Conservation (phyloP, 2,113 vertebrate genomes). For the Arenaria interpres region DNA sequence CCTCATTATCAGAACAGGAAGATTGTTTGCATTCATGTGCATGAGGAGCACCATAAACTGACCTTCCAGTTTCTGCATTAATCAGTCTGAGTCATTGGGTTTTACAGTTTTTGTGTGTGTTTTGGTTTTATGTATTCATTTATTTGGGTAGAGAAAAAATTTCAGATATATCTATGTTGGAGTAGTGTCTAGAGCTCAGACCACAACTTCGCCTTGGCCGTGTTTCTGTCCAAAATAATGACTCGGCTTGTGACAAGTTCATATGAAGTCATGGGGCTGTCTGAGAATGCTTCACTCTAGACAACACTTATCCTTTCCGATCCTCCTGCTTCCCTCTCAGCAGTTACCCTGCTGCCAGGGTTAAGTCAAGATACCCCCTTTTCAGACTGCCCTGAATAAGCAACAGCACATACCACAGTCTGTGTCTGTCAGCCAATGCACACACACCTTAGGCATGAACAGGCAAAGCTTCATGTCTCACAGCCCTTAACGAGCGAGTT, state of each 20-base stretch:
- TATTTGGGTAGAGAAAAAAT: neutral
- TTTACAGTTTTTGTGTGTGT: neutral
- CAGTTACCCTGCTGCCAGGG: neutral
- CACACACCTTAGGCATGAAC: slow-evolving; percentile 2
- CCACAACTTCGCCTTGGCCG: neutral
- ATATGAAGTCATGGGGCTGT: slow-evolving; percentile 49
- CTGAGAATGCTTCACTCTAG: slow-evolving; percentile 23
- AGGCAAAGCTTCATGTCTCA: neutral
- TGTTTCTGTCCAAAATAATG: slow-evolving; percentile 25
- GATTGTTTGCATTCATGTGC: neutral
- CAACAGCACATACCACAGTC: neutral
- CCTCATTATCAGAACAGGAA: neutral
- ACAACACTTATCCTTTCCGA: neutral
- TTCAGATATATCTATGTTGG: neutral
- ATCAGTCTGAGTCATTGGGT: neutral
- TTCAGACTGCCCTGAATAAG: neutral
- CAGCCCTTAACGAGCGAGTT: neutral
- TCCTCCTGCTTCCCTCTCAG: neutral
- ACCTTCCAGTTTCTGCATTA: neutral
- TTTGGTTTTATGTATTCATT: neutral
- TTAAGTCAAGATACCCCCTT: neutral
- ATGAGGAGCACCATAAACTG: neutral
- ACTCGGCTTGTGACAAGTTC: neutral
- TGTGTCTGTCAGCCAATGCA: neutral
- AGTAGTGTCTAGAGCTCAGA: neutral